phyloP scores from a whole-genome alignment of 2,113 vertebrate genomes.

The Micromys minutus region DNA sequence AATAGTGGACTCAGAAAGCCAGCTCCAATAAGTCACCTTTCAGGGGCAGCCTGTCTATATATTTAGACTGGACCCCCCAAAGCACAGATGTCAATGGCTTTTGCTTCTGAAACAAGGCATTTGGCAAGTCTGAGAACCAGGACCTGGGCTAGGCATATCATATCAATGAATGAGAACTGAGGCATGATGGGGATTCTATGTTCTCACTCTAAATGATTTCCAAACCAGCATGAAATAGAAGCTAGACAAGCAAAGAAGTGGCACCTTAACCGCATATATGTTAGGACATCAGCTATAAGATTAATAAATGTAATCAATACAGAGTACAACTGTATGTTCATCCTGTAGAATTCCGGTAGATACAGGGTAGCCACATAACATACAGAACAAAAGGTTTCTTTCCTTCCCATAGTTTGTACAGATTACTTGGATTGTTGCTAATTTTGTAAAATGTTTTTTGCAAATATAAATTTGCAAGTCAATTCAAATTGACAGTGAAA shows the following conservation, averaged over 20 bases:
- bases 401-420: not conserved
- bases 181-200: not conserved
- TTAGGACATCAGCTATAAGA: not conserved
- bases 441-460: conserved; percentile 11
- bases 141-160: not conserved
- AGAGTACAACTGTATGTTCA: not conserved
- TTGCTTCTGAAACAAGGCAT: conserved; percentile 5
- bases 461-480: conserved; percentile 26
- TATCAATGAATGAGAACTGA: not conserved
- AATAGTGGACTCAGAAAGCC: not conserved
- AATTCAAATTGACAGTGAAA: conserved; percentile 33
- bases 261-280: not conserved
- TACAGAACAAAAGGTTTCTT: not conserved
- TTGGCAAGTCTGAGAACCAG: not conserved
- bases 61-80: not conserved
- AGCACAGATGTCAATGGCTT: not conserved
- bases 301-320: not conserved
- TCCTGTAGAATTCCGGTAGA: not conserved
- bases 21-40: not conserved
- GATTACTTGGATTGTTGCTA: not conserved
- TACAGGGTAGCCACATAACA: conserved; percentile 8
- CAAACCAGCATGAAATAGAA: not conserved
- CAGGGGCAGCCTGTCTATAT: not conserved
- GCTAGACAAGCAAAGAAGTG: not conserved
- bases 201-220: not conserved